These are phyloP conservation scores for Rotaria magnacalcarata DNA, from an alignment of 2,888 invertebrate genomes.

Conservation along the genomic window DNA sequence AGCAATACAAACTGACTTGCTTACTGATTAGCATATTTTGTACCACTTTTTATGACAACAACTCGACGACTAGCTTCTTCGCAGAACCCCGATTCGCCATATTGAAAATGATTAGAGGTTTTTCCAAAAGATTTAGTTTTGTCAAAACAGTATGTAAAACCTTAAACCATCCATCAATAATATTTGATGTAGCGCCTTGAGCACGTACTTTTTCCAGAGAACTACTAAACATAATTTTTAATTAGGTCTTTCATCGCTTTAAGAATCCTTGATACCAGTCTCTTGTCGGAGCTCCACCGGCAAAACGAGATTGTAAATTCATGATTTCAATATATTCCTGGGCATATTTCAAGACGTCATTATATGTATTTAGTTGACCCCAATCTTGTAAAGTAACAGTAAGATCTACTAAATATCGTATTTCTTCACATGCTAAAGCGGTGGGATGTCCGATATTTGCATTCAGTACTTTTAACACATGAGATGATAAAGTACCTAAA, in stretches of 20 bases:
- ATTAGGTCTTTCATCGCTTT: background rate
- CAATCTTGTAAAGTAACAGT: background rate
- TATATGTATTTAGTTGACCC: background rate
- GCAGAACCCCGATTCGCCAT: background rate
- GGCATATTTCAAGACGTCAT: background rate
- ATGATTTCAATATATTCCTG: background rate
- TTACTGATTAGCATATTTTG: background rate
- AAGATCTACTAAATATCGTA: background rate
- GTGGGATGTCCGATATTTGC: background rate
- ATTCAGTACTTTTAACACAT: background rate
- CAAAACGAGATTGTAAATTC: background rate
- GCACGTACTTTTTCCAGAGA: background rate
- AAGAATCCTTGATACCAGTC: background rate
- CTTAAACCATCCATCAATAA: background rate
- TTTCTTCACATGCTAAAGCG: background rate
- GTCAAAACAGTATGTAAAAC: background rate
- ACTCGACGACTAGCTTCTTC: background rate
- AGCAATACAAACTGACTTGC: background rate
- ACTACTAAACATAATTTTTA: background rate
- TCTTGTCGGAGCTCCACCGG: background rate
- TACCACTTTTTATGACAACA: background rate
- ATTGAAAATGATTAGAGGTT: background rate
- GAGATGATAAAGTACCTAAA: background rate
- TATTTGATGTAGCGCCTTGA: background rate
- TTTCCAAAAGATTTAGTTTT: background rate